phyloP scores from a whole-genome alignment of 1,140 invertebrate genomes.

The Coboldia fuscipes region DNA sequence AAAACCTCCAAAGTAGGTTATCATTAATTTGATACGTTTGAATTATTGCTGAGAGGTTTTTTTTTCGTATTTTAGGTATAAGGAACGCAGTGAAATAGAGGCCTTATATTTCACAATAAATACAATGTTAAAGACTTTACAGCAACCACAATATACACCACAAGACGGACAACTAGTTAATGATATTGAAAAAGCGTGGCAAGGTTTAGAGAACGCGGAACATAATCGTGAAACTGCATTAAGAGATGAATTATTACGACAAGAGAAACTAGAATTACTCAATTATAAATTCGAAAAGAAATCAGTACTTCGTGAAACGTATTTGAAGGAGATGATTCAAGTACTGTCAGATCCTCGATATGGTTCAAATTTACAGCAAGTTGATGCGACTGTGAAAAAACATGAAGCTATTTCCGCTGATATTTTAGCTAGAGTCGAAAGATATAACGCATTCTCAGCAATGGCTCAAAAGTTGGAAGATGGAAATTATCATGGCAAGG shows the following conservation, averaged over 20 bases:
- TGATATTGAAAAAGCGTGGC: conserved; percentile 86
- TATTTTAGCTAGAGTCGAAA: conserved; percentile 81
- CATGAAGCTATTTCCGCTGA: conserved; percentile 96
- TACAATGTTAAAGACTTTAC: conserved; percentile 80
- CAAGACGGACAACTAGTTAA: conserved; percentile 80
- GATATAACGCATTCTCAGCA: conserved; percentile 79
- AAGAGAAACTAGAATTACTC: conserved; percentile 84
- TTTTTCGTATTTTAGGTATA: conserved; percentile 40
- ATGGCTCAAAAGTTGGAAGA: conserved; percentile 78
- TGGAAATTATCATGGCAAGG: conserved; percentile 81
- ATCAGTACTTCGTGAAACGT: conserved; percentile 74
- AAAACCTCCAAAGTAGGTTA: conserved; percentile 81
- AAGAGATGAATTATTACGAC: conserved; percentile 72
- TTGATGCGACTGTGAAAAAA: conserved; percentile 94
- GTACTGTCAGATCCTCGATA: conserved; percentile 84
- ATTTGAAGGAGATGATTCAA: conserved; percentile 95
- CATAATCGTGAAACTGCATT: conserved; percentile 84
- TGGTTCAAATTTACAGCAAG: conserved; percentile 73
- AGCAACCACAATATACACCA: conserved; percentile 73
- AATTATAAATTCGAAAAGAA: conserved; percentile 94
- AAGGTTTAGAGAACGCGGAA: conserved; percentile 80
- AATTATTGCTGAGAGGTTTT: not conserved
- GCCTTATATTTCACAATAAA: conserved; percentile 93
- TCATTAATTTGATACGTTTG: conserved; percentile 1
- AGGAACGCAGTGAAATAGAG: conserved; percentile 91